Evolutionary conservation across 2,888 invertebrate genomes (phyloP), one percentile per base, ranked within the genome.

Genomic region (Drosophila borealis): DNA sequence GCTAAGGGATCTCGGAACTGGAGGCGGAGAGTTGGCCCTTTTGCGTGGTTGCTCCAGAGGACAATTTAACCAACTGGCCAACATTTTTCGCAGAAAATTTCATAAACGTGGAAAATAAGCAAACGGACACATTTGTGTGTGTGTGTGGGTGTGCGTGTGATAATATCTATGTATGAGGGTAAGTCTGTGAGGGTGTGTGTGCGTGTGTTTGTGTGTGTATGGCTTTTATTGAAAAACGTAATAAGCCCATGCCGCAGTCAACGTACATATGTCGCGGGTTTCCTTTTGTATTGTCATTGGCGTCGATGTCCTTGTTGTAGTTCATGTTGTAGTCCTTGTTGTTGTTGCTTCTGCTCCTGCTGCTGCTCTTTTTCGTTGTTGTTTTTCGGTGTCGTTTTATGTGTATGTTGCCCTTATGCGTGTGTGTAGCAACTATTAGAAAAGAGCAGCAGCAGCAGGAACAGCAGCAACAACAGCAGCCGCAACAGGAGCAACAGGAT

Each of bases 241-340:
- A 77, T 77, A 77, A 77, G 77, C 77, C 77, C 79, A 77, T 66
- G 77, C 77, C 63, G 75, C 70, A 74, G 77, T 75, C 70, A 55
- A 62, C 65, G 73, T 78, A 75, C 82, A 88, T 88, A 79, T 85
- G 89, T 80, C 87, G 81, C 85, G 80, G 68, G 69, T 69, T 72
- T 79, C 81, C 84, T 77, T 80, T 87, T 79, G 68, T 79, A 81
- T 82, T 82, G 83, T 80, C 81, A 80, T 81, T 83, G 81, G 68
- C 70, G 72, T 81, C 67, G 77, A 65, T 72, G 74, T 80, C 72
- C 70, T 68, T 63, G 70, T 78, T 74, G 70, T 68, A 64, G 68
- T 49, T 53, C n/a, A 41, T 61, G 69, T 56, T 71, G 60, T 34
- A 44, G 73, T 79, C 70, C 69, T 66, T 62, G 69, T 78, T 75